Conservation (phyloP, 2,888 invertebrate species). For the Lutraria lutraria region DNA sequence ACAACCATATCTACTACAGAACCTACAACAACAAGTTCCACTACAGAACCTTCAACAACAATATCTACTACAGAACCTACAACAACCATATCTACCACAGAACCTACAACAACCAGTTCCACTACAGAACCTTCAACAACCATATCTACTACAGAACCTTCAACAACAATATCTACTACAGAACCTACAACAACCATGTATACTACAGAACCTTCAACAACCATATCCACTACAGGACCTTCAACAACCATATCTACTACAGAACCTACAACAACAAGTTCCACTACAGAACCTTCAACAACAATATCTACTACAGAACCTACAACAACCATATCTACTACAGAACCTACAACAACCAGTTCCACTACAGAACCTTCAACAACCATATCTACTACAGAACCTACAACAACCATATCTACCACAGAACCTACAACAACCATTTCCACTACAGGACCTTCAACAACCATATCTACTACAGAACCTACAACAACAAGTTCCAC, state of each 20-base stretch:
- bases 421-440: not conserved
- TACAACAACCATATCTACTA: not conserved
- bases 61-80: not conserved
- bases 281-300: not conserved
- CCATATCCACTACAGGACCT: not conserved
- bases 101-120: not conserved
- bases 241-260: not conserved
- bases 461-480: not conserved
- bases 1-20: not conserved
- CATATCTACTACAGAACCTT: not conserved
- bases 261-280: not conserved
- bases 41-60: not conserved
- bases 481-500: not conserved
- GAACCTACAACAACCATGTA: not conserved
- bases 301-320: not conserved
- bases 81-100: not conserved
- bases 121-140: not conserved
- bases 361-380: no score
- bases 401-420: not conserved
- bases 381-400: not conserved
- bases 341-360: not conserved
- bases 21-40: not conserved
- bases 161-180: not conserved
- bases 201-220: not conserved
- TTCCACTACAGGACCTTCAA: not conserved